Base-by-base conservation (phyloP, 2,797 vertebrate genomes). In the Pagetopsis macropterus region DNA sequence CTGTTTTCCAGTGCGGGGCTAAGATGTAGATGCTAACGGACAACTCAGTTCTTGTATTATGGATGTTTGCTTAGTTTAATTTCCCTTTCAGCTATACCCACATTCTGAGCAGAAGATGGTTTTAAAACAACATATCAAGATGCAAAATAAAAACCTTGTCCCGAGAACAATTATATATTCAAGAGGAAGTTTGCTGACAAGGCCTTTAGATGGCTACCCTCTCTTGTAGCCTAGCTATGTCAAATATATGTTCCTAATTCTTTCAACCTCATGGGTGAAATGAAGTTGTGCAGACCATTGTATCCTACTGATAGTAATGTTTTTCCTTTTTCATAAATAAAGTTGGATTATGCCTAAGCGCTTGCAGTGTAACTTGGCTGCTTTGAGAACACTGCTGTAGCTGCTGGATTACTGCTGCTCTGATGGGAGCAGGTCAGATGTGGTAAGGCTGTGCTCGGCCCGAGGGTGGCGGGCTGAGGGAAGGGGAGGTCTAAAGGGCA, bases 401-500 rank as follows among this genome's bases (percentile, higher is more conserved):
- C 57, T 49, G 43, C 57, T 49, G 43, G 50, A 56, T 81, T 33
- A 2, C 15, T 70, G 61, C 40, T 65, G 12, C 61, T 63, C 40
- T 6, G 56, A 31, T 70, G n/a, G 66, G 46, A 65, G 40, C 55
- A 3, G 66, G 50, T 77, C 27, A 67, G n/a, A 74, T 79, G 59
- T 75, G 75, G 74, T 56, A 50, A 46, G 72, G 74, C 76, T 82
- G 69, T 84, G 63, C 41, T 48, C 1, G 49, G 46, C 73, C 37
- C 50, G 45, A 56, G 70, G 66, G 70, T 61, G 50, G 81, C 60
- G 63, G 49, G 37, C 60, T 51, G 78, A 79, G 83, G 64, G 67
- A 65, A 72, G 76, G 55, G 84, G 78, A 67, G 76, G 78, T 87
- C 88, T 80, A 83, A 79, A 83, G 87, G 89, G 86, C 80, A 87